These are phyloP conservation scores for Chiroxiphia lanceolata DNA, from an alignment of 2,797 vertebrate genomes.

Conservation along the genomic window DNA sequence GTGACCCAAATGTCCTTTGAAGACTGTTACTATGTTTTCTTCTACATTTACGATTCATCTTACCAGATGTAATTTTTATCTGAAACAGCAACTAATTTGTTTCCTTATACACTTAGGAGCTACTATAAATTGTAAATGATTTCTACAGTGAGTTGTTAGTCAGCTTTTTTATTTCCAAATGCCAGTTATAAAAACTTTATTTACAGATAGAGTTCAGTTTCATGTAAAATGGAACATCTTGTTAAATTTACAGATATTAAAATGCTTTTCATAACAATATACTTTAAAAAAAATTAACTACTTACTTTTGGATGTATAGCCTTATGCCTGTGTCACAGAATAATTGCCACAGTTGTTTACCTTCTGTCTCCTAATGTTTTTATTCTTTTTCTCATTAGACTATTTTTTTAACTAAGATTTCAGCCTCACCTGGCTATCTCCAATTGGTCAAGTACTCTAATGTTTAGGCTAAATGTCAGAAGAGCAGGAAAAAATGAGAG, in stretches of 20 bases:
- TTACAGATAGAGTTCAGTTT: background rate
- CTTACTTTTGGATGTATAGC: background rate
- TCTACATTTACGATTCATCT: background rate
- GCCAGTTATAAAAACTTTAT: background rate
- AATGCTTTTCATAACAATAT: background rate
- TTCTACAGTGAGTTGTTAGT: background rate
- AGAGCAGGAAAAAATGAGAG: background rate
- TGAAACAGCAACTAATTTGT: background rate
- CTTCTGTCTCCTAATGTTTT: background rate
- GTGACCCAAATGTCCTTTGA: background rate
- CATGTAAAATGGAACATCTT: background rate
- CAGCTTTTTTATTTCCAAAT: background rate
- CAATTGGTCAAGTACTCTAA: too few species aligned
- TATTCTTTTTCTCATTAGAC: background rate
- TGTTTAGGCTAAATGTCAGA: background rate
- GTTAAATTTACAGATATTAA: background rate
- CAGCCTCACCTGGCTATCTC: background rate
- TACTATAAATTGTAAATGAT: background rate
- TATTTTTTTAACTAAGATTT: accelerated
- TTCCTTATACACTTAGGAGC: background rate
- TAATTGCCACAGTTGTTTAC: background rate
- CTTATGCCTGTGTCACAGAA: background rate
- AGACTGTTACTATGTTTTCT: background rate
- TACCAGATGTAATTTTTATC: background rate
- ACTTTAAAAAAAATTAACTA: background rate